Conservation (phyloP, 2,888 invertebrate genomes). For the Tanypteryx hageni region DNA sequence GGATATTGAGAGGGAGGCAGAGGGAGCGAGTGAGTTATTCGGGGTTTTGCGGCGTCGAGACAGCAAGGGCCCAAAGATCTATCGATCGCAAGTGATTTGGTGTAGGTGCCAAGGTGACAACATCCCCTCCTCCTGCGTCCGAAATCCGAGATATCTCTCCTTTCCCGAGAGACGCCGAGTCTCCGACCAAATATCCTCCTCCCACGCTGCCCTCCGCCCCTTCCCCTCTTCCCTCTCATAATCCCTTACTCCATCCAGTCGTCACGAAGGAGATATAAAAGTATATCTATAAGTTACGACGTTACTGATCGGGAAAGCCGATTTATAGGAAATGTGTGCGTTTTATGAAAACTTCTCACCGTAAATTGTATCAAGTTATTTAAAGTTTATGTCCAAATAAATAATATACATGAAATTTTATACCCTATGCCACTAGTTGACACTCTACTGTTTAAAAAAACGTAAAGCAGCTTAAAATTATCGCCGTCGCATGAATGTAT, state of each 20-base stretch:
- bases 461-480: too few relatives aligned
- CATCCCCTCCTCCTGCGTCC: too few relatives aligned
- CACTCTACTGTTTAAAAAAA: too few relatives aligned
- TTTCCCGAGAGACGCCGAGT: too few relatives aligned
- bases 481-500: too few relatives aligned
- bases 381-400: too few relatives aligned
- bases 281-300: background rate
- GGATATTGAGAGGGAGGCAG: too few relatives aligned
- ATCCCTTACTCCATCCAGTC: background rate
- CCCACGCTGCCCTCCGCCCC: background rate
- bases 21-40: too few relatives aligned
- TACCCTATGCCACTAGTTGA: too few relatives aligned
- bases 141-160: too few relatives aligned
- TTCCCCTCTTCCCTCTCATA: background rate
- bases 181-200: too few relatives aligned
- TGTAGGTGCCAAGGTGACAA: background rate
- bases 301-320: background rate
- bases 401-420: too few relatives aligned
- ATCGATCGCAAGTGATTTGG: background rate
- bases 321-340: background rate
- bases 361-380: background rate
- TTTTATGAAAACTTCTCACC: background rate
- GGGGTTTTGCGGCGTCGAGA: background rate
- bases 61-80: background rate
- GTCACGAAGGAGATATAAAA: background rate